phyloP scores from a whole-genome alignment of 2,888 invertebrate genomes.

The Ennomos fuscantarius region DNA sequence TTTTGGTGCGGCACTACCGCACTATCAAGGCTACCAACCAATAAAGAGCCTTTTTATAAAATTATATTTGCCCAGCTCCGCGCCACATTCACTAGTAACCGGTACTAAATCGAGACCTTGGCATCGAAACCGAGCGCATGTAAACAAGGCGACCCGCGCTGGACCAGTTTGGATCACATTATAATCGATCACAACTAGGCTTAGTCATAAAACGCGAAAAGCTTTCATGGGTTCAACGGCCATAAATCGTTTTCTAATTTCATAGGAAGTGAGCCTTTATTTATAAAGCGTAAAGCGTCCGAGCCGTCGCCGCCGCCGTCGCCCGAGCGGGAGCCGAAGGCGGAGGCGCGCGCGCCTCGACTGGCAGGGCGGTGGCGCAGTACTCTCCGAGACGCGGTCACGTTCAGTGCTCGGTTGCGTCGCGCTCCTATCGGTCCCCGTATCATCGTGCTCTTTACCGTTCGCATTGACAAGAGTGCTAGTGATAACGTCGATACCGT shows the following conservation, averaged over 20 bases:
- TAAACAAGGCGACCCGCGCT: constrained; percentile 33
- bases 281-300: constrained; percentile 68
- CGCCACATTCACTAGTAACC: constrained; percentile 30
- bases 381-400: constrained; percentile 44
- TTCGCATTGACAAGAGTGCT: constrained; percentile 66
- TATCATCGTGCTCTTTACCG: constrained; percentile 59
- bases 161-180: constrained; percentile 40
- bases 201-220: constrained; percentile 65
- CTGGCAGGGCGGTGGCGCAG: constrained; percentile 35
- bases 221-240: constrained; percentile 78
- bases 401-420: constrained; percentile 59
- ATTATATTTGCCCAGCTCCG: constrained; percentile 12
- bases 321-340: constrained; percentile 44
- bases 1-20: constrained; percentile 10
- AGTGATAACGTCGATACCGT: constrained; percentile 73
- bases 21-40: constrained; percentile 31
- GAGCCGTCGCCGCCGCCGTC: constrained; percentile 52
- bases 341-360: constrained; percentile 34
- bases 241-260: constrained; percentile 79
- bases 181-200: constrained; percentile 42
- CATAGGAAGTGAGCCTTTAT: constrained; percentile 79
- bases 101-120: constrained; percentile 53
- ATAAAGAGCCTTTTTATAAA: constrained; percentile 26
- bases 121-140: constrained; percentile 49
- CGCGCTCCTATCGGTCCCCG: constrained; percentile 36